A percentile compares a stretch with the other conserved stretches of the same genome.
Evolutionary conservation across 2,888 invertebrate species (phyloP).

Genomic region (Drosophila emarginata): DNA sequence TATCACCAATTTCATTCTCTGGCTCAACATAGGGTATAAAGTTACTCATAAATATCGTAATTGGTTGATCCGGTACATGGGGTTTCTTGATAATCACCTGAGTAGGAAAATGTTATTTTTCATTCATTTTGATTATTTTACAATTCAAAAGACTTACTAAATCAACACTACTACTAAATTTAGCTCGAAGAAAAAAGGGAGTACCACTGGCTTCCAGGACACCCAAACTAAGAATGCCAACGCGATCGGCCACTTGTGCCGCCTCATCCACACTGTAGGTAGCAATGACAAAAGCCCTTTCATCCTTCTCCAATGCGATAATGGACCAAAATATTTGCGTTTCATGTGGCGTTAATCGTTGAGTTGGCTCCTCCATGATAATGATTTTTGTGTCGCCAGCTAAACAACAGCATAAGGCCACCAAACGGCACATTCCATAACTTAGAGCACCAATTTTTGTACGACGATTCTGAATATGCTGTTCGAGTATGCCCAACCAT

Average conservation of each 20-base stretch:
- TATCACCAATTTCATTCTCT: conserved; percentile 74
- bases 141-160: conserved; percentile 82
- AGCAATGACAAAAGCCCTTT: conserved; percentile 89
- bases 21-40: conserved; percentile 54
- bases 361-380: conserved; percentile 74
- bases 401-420: conserved; percentile 89
- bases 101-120: no score
- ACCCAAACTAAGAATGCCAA: conserved; percentile 93
- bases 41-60: conserved; percentile 56
- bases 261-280: conserved; percentile 95
- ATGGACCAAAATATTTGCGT: conserved; percentile 91
- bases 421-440: conserved; percentile 88
- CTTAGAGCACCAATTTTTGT: conserved; percentile 84
- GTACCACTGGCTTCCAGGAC: conserved; percentile 90
- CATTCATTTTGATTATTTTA: no score
- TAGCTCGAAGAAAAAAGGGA: conserved; percentile 90
- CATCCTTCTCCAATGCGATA: conserved; percentile 87
- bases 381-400: conserved; percentile 86
- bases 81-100: conserved; percentile 67
- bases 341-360: conserved; percentile 87
- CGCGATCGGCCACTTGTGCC: conserved; percentile 91
- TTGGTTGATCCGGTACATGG: conserved; percentile 54
- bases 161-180: conserved; percentile 91
- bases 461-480: conserved; percentile 85
- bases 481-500: conserved; percentile 86